A percentile compares a stretch with the other conserved stretches of the same genome.
Conservation (phyloP, 2,797 vertebrate species). For the Cyprinodon diabolis region DNA sequence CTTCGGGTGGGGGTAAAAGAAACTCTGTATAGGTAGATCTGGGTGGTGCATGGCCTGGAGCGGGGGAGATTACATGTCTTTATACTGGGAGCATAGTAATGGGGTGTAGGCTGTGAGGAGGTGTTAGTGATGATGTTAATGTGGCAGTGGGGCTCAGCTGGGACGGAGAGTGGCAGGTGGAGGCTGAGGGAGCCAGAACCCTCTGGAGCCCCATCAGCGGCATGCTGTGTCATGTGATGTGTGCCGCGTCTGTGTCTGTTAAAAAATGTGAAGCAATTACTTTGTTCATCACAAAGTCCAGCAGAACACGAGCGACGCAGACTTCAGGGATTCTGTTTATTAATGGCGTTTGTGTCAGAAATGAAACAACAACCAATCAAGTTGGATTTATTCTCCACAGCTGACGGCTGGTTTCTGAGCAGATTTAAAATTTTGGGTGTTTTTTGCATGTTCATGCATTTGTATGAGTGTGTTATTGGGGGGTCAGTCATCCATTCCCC, state of each 20-base stretch:
- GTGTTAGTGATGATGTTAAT: slow-evolving; percentile 64
- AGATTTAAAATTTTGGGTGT: slow-evolving; percentile 35
- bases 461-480: slow-evolving; percentile 55
- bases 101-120: slow-evolving; percentile 15
- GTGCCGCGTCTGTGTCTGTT: slow-evolving; percentile 39
- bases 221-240: slow-evolving; percentile 62
- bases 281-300: slow-evolving; percentile 35
- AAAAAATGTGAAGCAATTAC: slow-evolving; percentile 75
- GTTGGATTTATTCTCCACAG: slow-evolving; percentile 31
- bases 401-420: slow-evolving; percentile 34
- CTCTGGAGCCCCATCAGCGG: slow-evolving; percentile 77
- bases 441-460: slow-evolving; percentile 37
- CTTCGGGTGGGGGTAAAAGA: slow-evolving; percentile 40
- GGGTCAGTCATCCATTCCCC: slow-evolving; percentile 70
- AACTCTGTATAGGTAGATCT: slow-evolving; percentile 6
- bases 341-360: slow-evolving; percentile 42
- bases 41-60: slow-evolving; percentile 15
- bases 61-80: slow-evolving; percentile 20
- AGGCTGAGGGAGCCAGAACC: slow-evolving; percentile 67
- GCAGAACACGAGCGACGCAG: slow-evolving; percentile 21
- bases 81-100: slow-evolving; percentile 17
- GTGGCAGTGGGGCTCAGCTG: slow-evolving; percentile 75
- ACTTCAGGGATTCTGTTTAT: slow-evolving; percentile 15
- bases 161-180: slow-evolving; percentile 78
- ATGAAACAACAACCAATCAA: slow-evolving; percentile 34